phyloP scores from a whole-genome alignment of 2,113 vertebrate species.

The Callipepla squamata region DNA sequence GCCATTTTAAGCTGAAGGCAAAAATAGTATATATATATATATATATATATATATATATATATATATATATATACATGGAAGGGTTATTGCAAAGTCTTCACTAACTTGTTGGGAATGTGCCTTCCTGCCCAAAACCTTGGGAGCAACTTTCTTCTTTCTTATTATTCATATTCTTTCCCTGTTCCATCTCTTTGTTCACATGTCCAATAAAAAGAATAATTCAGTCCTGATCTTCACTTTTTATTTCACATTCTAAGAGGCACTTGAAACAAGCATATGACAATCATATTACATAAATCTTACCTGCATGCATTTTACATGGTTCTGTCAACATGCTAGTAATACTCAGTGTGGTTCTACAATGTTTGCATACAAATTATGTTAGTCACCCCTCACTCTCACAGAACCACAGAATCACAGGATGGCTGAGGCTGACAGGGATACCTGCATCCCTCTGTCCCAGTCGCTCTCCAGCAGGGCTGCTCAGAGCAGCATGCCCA shows the following conservation, averaged over 20 bases:
- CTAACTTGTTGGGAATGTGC: neutral
- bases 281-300: neutral
- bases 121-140: neutral
- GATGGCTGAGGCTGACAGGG: neutral
- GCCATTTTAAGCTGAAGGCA: conserved; percentile 18
- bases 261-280: neutral
- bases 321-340: neutral
- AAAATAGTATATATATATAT: neutral
- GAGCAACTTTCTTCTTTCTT: neutral
- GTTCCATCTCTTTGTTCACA: neutral
- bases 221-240: neutral
- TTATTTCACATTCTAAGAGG: neutral
- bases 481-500: neutral
- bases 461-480: neutral
- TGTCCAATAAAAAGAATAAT: neutral
- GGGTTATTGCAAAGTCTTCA: neutral
- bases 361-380: neutral
- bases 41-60: neutral
- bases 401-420: neutral
- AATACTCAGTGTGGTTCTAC: neutral
- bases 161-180: neutral
- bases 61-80: neutral
- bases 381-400: neutral
- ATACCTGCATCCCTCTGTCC: neutral
- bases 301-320: neutral